Base-by-base conservation (phyloP, 2,888 invertebrate genomes). In the Anthophora plumipes region DNA sequence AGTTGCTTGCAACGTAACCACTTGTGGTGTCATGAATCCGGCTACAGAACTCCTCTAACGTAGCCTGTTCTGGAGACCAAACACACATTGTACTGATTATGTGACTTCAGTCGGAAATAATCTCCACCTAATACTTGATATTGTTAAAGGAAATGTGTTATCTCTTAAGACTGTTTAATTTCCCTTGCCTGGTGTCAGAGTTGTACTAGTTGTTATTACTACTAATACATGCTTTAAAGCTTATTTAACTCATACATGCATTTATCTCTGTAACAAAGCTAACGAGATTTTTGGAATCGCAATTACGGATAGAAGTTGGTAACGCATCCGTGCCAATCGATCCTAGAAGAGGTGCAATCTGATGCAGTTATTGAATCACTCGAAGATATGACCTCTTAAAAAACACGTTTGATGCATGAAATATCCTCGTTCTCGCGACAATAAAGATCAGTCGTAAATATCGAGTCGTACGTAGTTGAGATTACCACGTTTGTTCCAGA, bases 401-500 rank as follows among this genome's bases (percentile, higher is more conserved):
- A 68, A 57, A 14, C 12, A 41, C 39, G 22, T 41, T 66, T 52
- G 52, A 63, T 25, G 39, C 12, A 39, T 31, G 31, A 11, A 55
- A 59, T 22, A 54, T 48, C 57, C 61, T 52, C 55, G 41, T 50
- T 83, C 17, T 50, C 68, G 46, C 43, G 31, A 68, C 48, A 74
- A 63, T 83, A 78, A 78, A 46, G 50, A 78, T 14, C 52, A 25
- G 0, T 12, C 31, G 66, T 66, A 71, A 82, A 83, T 74, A 68
- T 63, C 41, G 37, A 59, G 48, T 52, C 39, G 37, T 17, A 31
- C 39, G 48, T 57, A 67, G 60, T 60, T 22, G 3, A 39, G 46
- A 50, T 31, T 37, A 66, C 11, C 14, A 31, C 5, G 25, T n/a
- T 20, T 3, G 9, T 31, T 11, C 41, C 5, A 25, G 31, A 57